These are phyloP conservation scores for Microctonus brassicae DNA, from an alignment of 2,888 invertebrate genomes.

Conservation along the genomic window DNA sequence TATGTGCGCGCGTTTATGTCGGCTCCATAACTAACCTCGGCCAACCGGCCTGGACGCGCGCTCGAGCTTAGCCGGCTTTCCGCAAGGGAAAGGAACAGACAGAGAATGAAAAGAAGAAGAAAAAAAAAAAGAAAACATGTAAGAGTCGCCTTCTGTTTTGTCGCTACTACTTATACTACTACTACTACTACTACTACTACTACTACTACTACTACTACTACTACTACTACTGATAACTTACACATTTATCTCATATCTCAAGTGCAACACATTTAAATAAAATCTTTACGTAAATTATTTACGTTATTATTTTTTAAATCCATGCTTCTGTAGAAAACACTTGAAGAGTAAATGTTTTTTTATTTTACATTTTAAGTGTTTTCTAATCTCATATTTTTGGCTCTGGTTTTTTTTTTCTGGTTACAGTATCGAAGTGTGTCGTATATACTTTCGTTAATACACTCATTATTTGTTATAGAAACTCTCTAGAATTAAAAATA, in stretches of 20 bases:
- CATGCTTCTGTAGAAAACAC: neutral
- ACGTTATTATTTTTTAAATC: neutral
- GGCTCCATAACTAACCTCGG: conserved; percentile 66
- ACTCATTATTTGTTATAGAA: no score
- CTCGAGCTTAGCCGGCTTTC: neutral
- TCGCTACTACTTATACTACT: neutral
- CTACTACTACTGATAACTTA: neutral
- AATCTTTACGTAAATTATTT: neutral
- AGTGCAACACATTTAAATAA: neutral
- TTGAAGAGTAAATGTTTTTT: neutral
- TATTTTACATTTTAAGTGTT: neutral
- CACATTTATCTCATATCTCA: neutral
- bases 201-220: neutral
- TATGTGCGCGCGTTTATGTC: conserved; percentile 42
- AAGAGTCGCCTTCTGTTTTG: neutral
- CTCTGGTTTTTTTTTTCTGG: conserved; percentile 11
- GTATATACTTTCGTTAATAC: no score
- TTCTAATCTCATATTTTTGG: neutral
- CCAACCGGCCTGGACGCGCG: conserved; percentile 53
- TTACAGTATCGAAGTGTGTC: no score
- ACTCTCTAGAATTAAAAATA: no score
- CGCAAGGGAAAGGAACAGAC: neutral
- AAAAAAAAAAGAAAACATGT: neutral
- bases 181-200: neutral
- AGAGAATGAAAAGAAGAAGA: neutral